phyloP scores from a whole-genome alignment of 2,113 vertebrate species.

The Elephantulus edwardii region DNA sequence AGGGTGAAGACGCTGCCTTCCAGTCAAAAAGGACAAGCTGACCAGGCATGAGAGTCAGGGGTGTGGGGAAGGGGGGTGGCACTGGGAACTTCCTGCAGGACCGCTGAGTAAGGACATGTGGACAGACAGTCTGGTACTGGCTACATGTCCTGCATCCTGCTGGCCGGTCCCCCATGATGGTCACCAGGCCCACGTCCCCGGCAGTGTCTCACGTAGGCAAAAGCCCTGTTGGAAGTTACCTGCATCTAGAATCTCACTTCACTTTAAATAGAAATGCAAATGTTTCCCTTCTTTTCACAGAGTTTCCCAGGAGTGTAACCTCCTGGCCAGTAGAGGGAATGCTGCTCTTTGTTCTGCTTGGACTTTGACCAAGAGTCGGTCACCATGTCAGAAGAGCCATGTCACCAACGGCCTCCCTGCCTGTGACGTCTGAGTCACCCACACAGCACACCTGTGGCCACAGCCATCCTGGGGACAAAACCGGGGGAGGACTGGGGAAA shows the following conservation, averaged over 20 bases:
- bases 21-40: not conserved
- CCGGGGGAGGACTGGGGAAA: too few relatives aligned
- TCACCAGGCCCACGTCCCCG: not conserved
- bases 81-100: not conserved
- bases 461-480: not conserved
- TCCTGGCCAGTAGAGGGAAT: not conserved
- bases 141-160: not conserved
- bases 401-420: not conserved
- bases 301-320: not conserved
- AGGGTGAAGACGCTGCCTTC: not conserved
- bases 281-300: not conserved
- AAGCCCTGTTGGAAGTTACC: not conserved
- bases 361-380: not conserved
- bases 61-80: too few relatives aligned
- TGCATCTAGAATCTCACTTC: not conserved
- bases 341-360: not conserved
- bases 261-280: not conserved
- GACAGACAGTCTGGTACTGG: not conserved
- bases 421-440: not conserved
- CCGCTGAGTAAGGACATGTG: not conserved
- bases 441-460: not conserved
- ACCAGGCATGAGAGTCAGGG: rapidly evolving
- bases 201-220: rapidly evolving
- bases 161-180: not conserved
- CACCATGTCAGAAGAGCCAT: constrained; percentile 4